phyloP scores from a whole-genome alignment of 2,113 vertebrate species.

The Carassius carassius region DNA sequence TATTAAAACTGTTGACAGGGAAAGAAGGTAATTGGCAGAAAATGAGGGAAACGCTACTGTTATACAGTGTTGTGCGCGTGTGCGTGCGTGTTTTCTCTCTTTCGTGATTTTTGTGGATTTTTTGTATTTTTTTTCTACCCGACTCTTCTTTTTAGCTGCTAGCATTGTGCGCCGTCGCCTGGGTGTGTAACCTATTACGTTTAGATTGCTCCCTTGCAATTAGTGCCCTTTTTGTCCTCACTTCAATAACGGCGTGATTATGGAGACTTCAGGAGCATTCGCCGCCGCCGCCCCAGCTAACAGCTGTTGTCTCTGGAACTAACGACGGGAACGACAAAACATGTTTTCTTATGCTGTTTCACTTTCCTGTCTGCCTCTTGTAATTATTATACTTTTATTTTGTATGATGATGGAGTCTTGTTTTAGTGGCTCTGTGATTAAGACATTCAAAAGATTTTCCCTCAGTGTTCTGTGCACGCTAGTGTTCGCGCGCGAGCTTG shows the following conservation, averaged over 20 bases:
- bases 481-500: slow-evolving; percentile 74
- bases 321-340: slow-evolving; percentile 99
- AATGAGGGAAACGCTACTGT: slow-evolving; percentile 96
- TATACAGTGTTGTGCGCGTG: slow-evolving; percentile 84
- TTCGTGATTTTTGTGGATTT: slow-evolving; percentile 4
- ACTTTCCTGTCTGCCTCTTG: slow-evolving; percentile 82
- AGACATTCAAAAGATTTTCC: slow-evolving; percentile 98
- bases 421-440: slow-evolving; percentile 99
- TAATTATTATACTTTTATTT: slow-evolving; percentile 84
- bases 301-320: slow-evolving; percentile 99
- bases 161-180: slow-evolving; percentile 97
- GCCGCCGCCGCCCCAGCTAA: slow-evolving; percentile 97
- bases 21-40: slow-evolving; percentile 99
- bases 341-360: slow-evolving; percentile 96
- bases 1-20: slow-evolving; percentile 99
- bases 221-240: slow-evolving; percentile 99
- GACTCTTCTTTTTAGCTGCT: slow-evolving; percentile 71
- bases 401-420: slow-evolving; percentile 83
- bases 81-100: slow-evolving; percentile 39
- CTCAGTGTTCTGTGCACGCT: slow-evolving; percentile 67
- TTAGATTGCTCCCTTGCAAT: slow-evolving; percentile 99
- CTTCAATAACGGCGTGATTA: slow-evolving; percentile 99
- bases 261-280: slow-evolving; percentile 99
- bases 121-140: neutral
- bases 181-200: slow-evolving; percentile 99